phyloP scores from a whole-genome alignment of 2,888 invertebrate genomes.

The Salticus scenicus region DNA sequence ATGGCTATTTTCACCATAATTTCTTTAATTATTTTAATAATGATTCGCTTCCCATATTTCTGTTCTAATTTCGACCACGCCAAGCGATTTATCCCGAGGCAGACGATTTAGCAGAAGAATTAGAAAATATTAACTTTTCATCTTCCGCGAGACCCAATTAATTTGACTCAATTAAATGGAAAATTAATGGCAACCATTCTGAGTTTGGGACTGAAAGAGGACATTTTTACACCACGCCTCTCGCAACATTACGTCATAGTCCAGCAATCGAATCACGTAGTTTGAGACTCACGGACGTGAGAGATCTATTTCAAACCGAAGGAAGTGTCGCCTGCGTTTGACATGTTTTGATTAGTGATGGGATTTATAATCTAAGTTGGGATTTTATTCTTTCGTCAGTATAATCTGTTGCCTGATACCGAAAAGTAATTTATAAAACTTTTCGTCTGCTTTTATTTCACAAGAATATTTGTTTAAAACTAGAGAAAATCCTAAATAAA shows the following conservation, averaged over 20 bases:
- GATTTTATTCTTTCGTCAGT: background rate
- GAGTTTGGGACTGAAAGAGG: slow-evolving; percentile 31
- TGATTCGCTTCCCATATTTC: background rate
- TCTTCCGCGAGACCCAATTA: slow-evolving; percentile 30
- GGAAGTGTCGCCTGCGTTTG: slow-evolving; percentile 5
- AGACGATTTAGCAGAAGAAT: slow-evolving; percentile 20
- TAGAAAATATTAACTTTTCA: slow-evolving; percentile 49
- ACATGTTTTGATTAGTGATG: slow-evolving; percentile 12
- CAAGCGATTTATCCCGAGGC: slow-evolving; percentile 16
- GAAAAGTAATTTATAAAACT: background rate
- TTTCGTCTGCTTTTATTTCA: too few species aligned
- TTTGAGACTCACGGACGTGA: background rate
- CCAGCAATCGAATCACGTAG: background rate
- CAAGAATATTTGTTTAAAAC: too few species aligned
- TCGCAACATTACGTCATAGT: background rate
- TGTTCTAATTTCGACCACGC: background rate
- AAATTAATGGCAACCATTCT: slow-evolving; percentile 34
- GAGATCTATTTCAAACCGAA: background rate
- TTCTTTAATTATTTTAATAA: background rate
- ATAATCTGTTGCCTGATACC: background rate
- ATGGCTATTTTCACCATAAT: background rate
- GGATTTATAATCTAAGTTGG: background rate
- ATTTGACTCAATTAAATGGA: slow-evolving; percentile 45
- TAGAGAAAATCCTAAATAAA: too few species aligned
- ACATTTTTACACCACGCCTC: slow-evolving; percentile 21